Evolutionary conservation across 1,140 invertebrate genomes (phyloP).

Genomic region (Megalonaias nervosa): DNA sequence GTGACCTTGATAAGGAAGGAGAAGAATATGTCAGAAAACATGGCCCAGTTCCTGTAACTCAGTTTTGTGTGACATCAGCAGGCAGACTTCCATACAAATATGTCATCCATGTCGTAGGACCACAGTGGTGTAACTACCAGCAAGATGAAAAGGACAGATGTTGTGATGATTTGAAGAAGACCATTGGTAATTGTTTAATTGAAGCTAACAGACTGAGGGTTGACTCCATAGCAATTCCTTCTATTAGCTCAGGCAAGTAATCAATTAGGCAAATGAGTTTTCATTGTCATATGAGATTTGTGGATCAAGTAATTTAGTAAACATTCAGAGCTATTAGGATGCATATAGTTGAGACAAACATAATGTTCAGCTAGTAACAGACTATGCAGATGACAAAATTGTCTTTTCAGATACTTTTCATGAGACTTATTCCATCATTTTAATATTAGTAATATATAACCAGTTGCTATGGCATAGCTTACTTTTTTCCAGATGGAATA

Average conservation of each 20-base stretch:
- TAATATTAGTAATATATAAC: too few relatives aligned
- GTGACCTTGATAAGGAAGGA: conserved; percentile 26
- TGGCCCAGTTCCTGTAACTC: conserved; percentile 26
- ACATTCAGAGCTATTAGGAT: too few relatives aligned
- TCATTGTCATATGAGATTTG: too few relatives aligned
- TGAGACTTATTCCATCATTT: too few relatives aligned
- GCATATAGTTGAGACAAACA: too few relatives aligned
- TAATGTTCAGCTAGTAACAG: too few relatives aligned
- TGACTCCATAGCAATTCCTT: conserved; percentile 31
- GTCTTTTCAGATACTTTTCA: too few relatives aligned
- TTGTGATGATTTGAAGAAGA: conserved; percentile 14
- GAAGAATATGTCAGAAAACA: conserved; percentile 23
- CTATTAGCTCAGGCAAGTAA: conserved; percentile 39
- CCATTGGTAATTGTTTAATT: conserved; percentile 34
- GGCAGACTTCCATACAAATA: conserved; percentile 34
- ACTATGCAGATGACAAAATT: too few relatives aligned
- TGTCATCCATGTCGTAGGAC: conserved; percentile 46
- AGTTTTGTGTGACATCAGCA: conserved; percentile 25
- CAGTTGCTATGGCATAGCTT: too few relatives aligned
- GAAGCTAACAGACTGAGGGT: conserved; percentile 4
- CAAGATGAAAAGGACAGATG: conserved; percentile 29
- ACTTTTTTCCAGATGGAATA: too few relatives aligned
- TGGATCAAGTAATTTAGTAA: too few relatives aligned
- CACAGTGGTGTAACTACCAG: conserved; percentile 3
- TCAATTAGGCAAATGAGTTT: neutral